Evolutionary conservation across 2,797 vertebrate species (phyloP).

Genomic region (Galaxias olidus): DNA sequence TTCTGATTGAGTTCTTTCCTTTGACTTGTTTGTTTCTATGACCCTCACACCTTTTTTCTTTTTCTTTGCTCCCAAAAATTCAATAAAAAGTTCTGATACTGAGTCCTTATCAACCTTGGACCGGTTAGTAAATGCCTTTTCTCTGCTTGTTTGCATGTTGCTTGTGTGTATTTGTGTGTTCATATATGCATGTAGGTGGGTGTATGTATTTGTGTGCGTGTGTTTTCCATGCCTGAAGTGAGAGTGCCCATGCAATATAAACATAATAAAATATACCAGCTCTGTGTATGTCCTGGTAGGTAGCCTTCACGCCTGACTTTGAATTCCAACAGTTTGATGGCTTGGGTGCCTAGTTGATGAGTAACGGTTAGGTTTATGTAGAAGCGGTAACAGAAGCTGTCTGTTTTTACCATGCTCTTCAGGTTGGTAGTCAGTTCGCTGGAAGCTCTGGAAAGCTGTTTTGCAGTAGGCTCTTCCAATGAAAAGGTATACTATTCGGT

Average conservation of each 20-base stretch:
- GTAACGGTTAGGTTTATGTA: background rate
- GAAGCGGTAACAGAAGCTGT: slow-evolving; percentile 1
- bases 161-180: slow-evolving; percentile 63
- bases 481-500: slow-evolving; percentile 85
- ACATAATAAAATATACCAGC: too few species aligned
- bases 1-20: slow-evolving; percentile 78
- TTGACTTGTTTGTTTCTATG: slow-evolving; percentile 87
- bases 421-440: slow-evolving; percentile 98
- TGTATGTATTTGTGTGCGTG: slow-evolving; percentile 47
- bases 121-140: slow-evolving; percentile 97
- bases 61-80: slow-evolving; percentile 89
- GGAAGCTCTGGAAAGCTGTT: slow-evolving; percentile 97
- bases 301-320: too few species aligned
- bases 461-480: slow-evolving; percentile 89
- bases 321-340: background rate
- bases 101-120: slow-evolving; percentile 99
- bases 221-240: slow-evolving; percentile 53
- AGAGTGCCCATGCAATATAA: slow-evolving; percentile 44
- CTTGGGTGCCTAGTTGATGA: background rate
- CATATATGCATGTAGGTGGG: slow-evolving; percentile 32
- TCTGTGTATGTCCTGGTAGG: too few species aligned
- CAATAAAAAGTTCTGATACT: slow-evolving; percentile 97
- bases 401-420: slow-evolving; percentile 40
- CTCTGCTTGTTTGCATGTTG: slow-evolving; percentile 83
- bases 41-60: slow-evolving; percentile 92